phyloP scores from a whole-genome alignment of 2,113 vertebrate species.

The Salvelinus sp. region DNA sequence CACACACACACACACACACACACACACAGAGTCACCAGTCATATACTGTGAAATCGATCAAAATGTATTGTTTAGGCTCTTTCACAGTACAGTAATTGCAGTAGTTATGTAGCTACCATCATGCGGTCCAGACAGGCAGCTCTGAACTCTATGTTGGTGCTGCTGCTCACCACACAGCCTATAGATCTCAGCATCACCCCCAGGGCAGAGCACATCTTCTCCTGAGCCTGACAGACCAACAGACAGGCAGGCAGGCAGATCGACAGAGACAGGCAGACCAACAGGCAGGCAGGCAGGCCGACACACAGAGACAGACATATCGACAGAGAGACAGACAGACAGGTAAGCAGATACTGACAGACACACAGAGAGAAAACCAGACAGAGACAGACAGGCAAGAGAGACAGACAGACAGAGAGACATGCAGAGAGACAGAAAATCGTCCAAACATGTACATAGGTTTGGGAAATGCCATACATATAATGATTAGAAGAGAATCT shows the following conservation, averaged over 20 bases:
- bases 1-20: not conserved
- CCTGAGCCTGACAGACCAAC: constrained; percentile 50
- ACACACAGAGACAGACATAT: not conserved
- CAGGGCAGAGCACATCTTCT: constrained; percentile 58
- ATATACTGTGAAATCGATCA: too few relatives aligned
- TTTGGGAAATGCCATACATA: not conserved
- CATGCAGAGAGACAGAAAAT: not conserved
- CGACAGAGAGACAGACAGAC: not conserved
- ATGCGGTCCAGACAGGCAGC: constrained; percentile 66
- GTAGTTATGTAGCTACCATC: constrained; percentile 58
- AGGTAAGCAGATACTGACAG: not conserved
- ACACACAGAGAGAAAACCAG: not conserved
- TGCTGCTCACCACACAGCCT: constrained; percentile 67
- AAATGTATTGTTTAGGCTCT: too few relatives aligned
- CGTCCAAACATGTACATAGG: not conserved
- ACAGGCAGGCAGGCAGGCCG: not conserved
- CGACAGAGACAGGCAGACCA: not conserved
- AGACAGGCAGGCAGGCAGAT: not conserved
- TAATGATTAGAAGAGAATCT: not conserved
- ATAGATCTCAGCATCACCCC: constrained; percentile 67
- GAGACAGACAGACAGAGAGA: not conserved
- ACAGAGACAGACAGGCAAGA: not conserved
- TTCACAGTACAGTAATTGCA: not conserved
- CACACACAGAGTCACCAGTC: too few relatives aligned
- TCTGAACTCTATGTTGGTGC: constrained; percentile 71